Conservation (phyloP, 2,113 vertebrate species). For the Trematocara stigmaticum region DNA sequence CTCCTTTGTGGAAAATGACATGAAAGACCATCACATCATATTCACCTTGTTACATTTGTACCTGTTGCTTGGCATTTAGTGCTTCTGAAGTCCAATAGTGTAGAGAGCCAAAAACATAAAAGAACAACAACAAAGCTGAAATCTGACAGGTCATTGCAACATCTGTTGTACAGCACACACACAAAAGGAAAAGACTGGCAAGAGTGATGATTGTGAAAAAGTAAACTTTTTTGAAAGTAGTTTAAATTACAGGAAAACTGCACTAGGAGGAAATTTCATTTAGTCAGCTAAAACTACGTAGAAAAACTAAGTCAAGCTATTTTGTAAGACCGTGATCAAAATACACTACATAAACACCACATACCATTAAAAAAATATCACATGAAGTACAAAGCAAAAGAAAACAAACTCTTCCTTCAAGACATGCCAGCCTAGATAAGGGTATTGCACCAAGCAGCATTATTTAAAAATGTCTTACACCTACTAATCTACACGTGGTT, state of each 20-base stretch:
- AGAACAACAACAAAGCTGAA: constrained; percentile 28
- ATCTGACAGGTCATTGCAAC: constrained; percentile 11
- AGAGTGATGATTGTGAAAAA: not conserved
- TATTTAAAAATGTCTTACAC: not conserved
- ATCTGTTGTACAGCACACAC: not conserved
- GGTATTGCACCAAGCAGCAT: not conserved
- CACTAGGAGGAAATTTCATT: not conserved
- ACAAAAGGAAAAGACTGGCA: not conserved
- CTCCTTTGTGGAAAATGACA: not conserved
- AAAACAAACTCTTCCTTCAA: not conserved
- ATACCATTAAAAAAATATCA: not conserved
- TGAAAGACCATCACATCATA: not conserved
- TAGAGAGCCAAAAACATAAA: constrained; percentile 25
- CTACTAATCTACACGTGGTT: not conserved
- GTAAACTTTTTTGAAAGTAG: not conserved
- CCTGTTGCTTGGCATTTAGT: constrained; percentile 10
- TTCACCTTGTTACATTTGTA: not conserved
- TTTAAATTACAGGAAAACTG: not conserved
- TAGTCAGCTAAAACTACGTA: not conserved
- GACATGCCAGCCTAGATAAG: not conserved
- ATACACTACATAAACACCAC: not conserved
- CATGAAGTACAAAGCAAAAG: not conserved
- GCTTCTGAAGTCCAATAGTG: not conserved
- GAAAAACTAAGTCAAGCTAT: not conserved
- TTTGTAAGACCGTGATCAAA: not conserved